Conservation (phyloP, 2,888 invertebrate species). For the Eilema caniola region DNA sequence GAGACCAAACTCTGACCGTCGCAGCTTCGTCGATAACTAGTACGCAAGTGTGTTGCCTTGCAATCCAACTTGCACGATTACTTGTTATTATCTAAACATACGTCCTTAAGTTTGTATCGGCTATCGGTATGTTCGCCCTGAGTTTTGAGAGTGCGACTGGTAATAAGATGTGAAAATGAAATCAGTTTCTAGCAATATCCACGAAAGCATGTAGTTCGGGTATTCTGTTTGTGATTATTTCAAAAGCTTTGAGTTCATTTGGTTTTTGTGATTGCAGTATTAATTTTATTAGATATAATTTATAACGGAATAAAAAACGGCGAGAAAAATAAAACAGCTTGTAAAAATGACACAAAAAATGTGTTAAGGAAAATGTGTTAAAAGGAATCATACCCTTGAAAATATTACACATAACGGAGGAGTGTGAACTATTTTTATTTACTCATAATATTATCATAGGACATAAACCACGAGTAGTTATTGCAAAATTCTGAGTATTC, state of each 20-base stretch:
- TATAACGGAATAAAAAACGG: conserved; percentile 12
- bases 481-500: conserved; percentile 47
- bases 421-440: conserved; percentile 40
- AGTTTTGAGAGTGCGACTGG: conserved; percentile 62
- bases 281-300: conserved; percentile 38
- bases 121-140: conserved; percentile 65
- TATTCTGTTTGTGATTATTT: conserved; percentile 16
- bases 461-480: conserved; percentile 45
- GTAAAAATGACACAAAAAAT: not conserved
- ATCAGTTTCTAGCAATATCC: conserved; percentile 50
- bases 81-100: conserved; percentile 79
- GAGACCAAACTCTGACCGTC: conserved; percentile 78
- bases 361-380: conserved; percentile 12
- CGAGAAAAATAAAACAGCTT: not conserved
- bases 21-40: conserved; percentile 63
- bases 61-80: conserved; percentile 74
- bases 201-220: conserved; percentile 55
- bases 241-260: conserved; percentile 41
- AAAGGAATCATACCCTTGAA: conserved; percentile 20
- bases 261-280: conserved; percentile 35
- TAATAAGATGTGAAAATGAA: conserved; percentile 51
- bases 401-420: conserved; percentile 23
- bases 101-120: conserved; percentile 73
- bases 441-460: conserved; percentile 37
- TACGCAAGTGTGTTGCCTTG: conserved; percentile 73